Base-by-base conservation (phyloP, 37 sponge, comb jelly and placozoan species). In the Agelas oroides region DNA sequence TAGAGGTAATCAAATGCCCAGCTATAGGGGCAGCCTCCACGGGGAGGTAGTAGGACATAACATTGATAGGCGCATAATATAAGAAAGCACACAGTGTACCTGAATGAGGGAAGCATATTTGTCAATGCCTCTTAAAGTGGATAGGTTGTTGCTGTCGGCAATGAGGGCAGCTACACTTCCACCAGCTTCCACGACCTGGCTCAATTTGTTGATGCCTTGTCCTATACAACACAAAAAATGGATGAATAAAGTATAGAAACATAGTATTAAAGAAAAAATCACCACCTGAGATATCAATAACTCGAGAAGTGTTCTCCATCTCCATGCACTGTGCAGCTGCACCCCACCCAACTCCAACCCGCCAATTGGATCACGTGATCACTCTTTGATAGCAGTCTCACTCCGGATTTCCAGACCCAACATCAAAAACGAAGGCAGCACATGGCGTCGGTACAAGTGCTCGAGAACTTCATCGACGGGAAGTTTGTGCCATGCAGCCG, bases 381-480 rank as follows among this genome's bases (percentile, higher is more conserved):
- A n/a, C n/a, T n/a, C n/a, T n/a, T n/a, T n/a, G n/a, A n/a, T n/a
- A n/a, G n/a, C n/a, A n/a, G n/a, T n/a, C n/a, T n/a, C n/a, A n/a
- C n/a, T n/a, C n/a, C n/a, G n/a, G n/a, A n/a, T n/a, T n/a, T n/a
- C n/a, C n/a, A n/a, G n/a, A n/a, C n/a, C n/a, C n/a, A n/a, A n/a
- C n/a, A n/a, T n/a, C n/a, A n/a, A n/a, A n/a, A n/a, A n/a, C n/a
- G n/a, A n/a, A n/a, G n/a, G n/a, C n/a, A n/a, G n/a, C n/a, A n/a
- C n/a, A 87, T 87, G 88, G 82, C 80, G 25, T 32, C 75, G 11
- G 54, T 88, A 1, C 41, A 54, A 3, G 71, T 76, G 24, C 41
- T 89, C 76, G 80, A 88, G 65, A 96, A 96, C 75, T 96, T 81
- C 35, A 96, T 96, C 25, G 86, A 83, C 28, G 97, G 97, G 5